phyloP scores from a whole-genome alignment of 2,888 invertebrate species.

The Andrena hattorfiana region DNA sequence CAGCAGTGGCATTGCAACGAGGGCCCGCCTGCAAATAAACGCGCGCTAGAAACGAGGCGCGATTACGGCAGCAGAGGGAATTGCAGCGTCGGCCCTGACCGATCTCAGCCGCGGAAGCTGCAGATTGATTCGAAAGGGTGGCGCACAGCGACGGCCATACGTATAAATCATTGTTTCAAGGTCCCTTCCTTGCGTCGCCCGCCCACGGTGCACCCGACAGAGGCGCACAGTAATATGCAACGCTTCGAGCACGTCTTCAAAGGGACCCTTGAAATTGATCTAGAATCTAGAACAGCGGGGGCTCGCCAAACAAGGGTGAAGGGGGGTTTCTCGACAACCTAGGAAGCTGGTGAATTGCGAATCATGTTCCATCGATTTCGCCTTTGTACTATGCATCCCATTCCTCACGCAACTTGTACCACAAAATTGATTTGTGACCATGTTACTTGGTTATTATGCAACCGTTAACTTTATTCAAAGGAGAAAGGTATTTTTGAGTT shows the following conservation, averaged over 20 bases:
- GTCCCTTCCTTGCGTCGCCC: slow-evolving; percentile 62
- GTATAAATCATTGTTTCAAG: slow-evolving; percentile 70
- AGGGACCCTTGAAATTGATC: slow-evolving; percentile 41
- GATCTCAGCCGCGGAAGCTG: slow-evolving; percentile 64
- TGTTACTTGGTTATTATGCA: no score
- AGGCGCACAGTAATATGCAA: slow-evolving; percentile 31
- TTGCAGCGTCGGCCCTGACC: slow-evolving; percentile 57
- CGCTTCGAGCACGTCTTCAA: slow-evolving; percentile 10
- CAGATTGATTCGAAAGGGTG: slow-evolving; percentile 66
- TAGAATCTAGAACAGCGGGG: not conserved
- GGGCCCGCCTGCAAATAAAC: not conserved
- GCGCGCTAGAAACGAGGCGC: slow-evolving; percentile 36
- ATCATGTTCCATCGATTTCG: slow-evolving; percentile 3
- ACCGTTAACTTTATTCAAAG: no score
- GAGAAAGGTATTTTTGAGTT: no score
- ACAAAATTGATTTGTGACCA: no score
- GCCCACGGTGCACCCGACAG: slow-evolving; percentile 15
- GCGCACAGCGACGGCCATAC: slow-evolving; percentile 49
- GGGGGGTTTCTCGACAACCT: not conserved
- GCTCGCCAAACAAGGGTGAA: not conserved
- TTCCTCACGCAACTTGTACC: not conserved
- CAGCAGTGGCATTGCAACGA: no score
- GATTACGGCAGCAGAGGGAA: slow-evolving; percentile 20
- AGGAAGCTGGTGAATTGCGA: not conserved
- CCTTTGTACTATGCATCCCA: not conserved